Evolutionary conservation across 2,797 vertebrate genomes (phyloP).

Genomic region (Chelon labrosus): DNA sequence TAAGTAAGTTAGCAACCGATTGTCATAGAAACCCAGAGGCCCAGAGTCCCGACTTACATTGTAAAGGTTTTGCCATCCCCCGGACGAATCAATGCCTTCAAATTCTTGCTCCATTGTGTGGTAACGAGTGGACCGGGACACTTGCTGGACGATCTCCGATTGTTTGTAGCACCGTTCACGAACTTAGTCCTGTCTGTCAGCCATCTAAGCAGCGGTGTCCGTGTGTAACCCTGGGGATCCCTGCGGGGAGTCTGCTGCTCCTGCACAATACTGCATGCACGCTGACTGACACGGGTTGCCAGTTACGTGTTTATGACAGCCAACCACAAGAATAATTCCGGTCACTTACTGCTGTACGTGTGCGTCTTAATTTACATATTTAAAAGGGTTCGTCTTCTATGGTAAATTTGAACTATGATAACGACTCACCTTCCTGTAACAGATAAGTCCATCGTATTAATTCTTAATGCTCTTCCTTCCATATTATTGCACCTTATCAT

Average conservation of each 20-base stretch:
- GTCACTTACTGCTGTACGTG: background rate
- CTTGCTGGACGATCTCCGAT: constrained; percentile 30
- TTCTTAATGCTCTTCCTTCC: too few species aligned
- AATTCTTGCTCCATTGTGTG: constrained; percentile 88
- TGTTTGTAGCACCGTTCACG: constrained; percentile 43
- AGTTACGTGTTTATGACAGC: constrained; percentile 41
- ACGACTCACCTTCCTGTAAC: too few species aligned
- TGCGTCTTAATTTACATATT: background rate
- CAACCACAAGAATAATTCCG: background rate
- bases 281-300: constrained; percentile 60
- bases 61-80: constrained; percentile 92
- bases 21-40: constrained; percentile 78
- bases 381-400: background rate
- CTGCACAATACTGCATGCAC: constrained; percentile 44
- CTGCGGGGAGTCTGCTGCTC: constrained; percentile 70
- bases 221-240: constrained; percentile 64
- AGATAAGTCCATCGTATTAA: too few species aligned
- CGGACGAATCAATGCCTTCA: constrained; percentile 88
- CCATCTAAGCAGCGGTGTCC: constrained; percentile 69
- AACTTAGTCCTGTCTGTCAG: constrained; percentile 68
- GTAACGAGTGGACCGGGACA: constrained; percentile 22
- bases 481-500: too few species aligned
- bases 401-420: background rate
- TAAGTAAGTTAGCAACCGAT: constrained; percentile 69
- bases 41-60: constrained; percentile 81